A percentile compares a stretch with the other conserved stretches of the same genome.
These are phyloP conservation scores for Indri indri DNA, from an alignment of 2,113 vertebrate species.

Conservation along the genomic window DNA sequence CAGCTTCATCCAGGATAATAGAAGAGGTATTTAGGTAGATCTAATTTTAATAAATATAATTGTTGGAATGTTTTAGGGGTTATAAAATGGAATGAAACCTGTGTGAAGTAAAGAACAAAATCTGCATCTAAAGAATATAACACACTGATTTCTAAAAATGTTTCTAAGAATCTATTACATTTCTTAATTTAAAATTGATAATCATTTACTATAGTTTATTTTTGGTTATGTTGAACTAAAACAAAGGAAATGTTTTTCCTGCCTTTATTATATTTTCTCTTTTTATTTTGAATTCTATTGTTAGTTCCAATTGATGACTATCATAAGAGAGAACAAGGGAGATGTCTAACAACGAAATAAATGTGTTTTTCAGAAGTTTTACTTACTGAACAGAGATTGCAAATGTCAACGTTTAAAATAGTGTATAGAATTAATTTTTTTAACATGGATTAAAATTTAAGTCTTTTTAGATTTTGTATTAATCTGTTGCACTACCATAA, in stretches of 20 bases:
- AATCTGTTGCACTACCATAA: background rate
- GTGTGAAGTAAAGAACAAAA: background rate
- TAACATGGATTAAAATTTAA: background rate
- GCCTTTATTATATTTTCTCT: background rate
- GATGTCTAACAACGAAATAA: background rate
- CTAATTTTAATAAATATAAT: background rate
- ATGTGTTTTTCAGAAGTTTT: background rate
- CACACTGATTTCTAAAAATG: background rate
- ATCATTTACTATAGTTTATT: background rate
- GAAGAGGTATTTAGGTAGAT: background rate
- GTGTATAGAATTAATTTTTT: background rate
- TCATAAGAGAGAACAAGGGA: background rate
- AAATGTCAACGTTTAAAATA: background rate
- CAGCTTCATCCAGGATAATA: no score
- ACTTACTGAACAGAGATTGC: background rate
- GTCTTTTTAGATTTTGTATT: background rate
- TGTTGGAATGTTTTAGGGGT: background rate
- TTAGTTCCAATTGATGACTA: background rate
- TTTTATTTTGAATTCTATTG: background rate
- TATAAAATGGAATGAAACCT: background rate
- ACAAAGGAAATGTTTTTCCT: background rate
- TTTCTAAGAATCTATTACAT: background rate
- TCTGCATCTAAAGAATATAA: background rate
- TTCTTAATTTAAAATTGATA: background rate
- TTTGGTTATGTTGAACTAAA: background rate